phyloP scores from a whole-genome alignment of 2,888 invertebrate species.

The Orthosia gracilis region DNA sequence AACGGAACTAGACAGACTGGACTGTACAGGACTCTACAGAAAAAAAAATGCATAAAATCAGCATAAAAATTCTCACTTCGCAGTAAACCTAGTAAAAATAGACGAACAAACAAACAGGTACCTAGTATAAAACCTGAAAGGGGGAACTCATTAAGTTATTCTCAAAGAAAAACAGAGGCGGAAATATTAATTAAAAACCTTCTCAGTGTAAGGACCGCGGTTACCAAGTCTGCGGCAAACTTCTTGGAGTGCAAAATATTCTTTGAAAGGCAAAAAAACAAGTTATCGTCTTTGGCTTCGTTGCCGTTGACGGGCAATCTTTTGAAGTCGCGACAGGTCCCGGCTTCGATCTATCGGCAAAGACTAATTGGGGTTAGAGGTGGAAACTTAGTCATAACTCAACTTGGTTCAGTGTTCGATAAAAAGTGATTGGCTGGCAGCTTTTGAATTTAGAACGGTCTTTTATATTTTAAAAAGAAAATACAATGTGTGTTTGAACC shows the following conservation, averaged over 20 bases:
- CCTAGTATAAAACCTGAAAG: constrained; percentile 36
- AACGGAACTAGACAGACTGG: too few species aligned
- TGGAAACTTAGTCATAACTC: constrained; percentile 30
- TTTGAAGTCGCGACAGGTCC: constrained; percentile 24
- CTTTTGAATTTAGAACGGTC: constrained; percentile 16
- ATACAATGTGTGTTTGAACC: neutral
- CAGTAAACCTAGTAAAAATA: constrained; percentile 15
- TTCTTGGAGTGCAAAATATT: constrained; percentile 51
- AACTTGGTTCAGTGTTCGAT: constrained; percentile 8
- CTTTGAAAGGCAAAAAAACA: constrained; percentile 24
- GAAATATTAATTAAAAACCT: too few species aligned
- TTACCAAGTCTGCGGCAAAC: constrained; percentile 39
- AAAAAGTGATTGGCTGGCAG: constrained; percentile 30
- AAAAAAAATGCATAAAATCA: neutral
- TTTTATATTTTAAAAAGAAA: neutral
- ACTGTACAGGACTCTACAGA: neutral
- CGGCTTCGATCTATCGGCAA: constrained; percentile 26
- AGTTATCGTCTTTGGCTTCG: constrained; percentile 17
- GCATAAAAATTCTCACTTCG: constrained; percentile 3
- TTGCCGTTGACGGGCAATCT: constrained; percentile 29
- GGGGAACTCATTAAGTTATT: constrained; percentile 33
- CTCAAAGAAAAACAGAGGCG: constrained; percentile 47
- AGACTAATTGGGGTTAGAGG: constrained; percentile 44
- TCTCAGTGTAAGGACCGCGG: constrained; percentile 28
- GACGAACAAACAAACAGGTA: constrained; percentile 36